These are phyloP conservation scores for Drosophila hamatofila DNA, from an alignment of 2,888 invertebrate genomes.

Conservation along the genomic window DNA sequence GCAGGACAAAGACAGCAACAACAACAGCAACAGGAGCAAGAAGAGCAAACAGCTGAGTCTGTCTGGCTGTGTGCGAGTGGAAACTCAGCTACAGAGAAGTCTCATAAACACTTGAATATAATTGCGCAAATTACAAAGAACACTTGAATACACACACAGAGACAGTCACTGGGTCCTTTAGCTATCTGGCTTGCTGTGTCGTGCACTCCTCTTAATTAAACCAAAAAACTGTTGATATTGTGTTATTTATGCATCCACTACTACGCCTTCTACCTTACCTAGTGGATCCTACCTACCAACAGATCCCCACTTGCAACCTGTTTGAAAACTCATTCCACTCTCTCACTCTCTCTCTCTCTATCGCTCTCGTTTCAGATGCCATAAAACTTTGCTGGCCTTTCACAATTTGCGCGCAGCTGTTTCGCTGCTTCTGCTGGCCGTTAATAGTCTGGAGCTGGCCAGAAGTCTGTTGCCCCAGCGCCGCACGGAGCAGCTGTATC, in stretches of 20 bases:
- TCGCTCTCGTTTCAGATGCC: conserved; percentile 69
- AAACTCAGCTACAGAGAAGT: conserved; percentile 23
- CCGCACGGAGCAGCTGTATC: conserved; percentile 46
- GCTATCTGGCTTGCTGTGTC: conserved; percentile 9
- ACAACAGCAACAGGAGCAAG: neutral
- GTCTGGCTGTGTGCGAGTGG: conserved; percentile 9
- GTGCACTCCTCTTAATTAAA: conserved; percentile 68
- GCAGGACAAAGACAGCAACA: conserved; percentile 19
- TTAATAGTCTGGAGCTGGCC: conserved; percentile 83
- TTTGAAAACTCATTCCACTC: neutral
- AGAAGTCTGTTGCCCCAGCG: conserved; percentile 78
- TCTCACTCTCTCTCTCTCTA: neutral
- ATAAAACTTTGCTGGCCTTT: conserved; percentile 83
- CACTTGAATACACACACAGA: conserved; percentile 29
- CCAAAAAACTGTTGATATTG: conserved; percentile 63
- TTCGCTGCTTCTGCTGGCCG: conserved; percentile 79
- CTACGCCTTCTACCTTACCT: neutral
- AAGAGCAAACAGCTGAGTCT: conserved; percentile 6
- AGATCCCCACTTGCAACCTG: neutral
- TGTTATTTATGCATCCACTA: conserved; percentile 43
- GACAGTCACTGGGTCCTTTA: conserved; percentile 5
- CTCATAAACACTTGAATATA: conserved; percentile 66
- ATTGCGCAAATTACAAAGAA: conserved; percentile 64
- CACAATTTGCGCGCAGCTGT: conserved; percentile 84
- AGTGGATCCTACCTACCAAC: neutral